Base-by-base conservation (phyloP, 2,113 vertebrate species). In the Ornithorhynchus anatinus region DNA sequence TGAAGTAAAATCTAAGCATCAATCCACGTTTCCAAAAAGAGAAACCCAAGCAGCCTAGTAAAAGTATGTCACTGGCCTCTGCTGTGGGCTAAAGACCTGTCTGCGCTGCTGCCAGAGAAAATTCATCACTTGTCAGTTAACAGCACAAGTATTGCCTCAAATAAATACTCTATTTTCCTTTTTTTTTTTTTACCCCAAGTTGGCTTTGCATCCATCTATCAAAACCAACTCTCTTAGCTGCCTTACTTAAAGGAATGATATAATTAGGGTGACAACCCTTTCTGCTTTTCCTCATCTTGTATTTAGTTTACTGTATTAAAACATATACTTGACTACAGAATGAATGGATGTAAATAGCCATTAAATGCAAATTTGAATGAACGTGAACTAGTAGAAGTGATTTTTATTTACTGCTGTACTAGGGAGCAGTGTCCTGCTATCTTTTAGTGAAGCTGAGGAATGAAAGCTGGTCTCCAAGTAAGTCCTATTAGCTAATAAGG, bases 361-460 rank as follows among this genome's bases (percentile, higher is more conserved):
- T 89, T 87, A 90, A 91, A 91, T 91, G 86, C 82, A 88, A 91
- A 92, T 89, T 85, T 88, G 86, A 84, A 89, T 79, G 75, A 91
- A 85, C 51, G 14, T 60, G 51, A 71, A 80, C 53, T 79, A 59
- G 58, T 54, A 78, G 82, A 82, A 86, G 76, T 84, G 83, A 83
- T 76, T 77, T 84, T 75, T 86, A 83, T 77, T 75, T 43, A 74
- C 80, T 82, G 62, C 76, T 37, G 39, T 16, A 52, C 45, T 44
- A 80, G 72, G 58, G 77, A 72, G 40, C 72, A 69, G 54, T 77
- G n/a, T n/a, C n/a, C n/a, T n/a, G n/a, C n/a, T n/a, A n/a, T n/a
- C n/a, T n/a, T n/a, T n/a, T n/a, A n/a, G n/a, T n/a, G n/a, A n/a
- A n/a, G n/a, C n/a, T n/a, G n/a, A n/a, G n/a, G n/a, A n/a, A n/a